Evolutionary conservation across 2,113 vertebrate genomes (phyloP).

Genomic region (Catagonus wagneri): DNA sequence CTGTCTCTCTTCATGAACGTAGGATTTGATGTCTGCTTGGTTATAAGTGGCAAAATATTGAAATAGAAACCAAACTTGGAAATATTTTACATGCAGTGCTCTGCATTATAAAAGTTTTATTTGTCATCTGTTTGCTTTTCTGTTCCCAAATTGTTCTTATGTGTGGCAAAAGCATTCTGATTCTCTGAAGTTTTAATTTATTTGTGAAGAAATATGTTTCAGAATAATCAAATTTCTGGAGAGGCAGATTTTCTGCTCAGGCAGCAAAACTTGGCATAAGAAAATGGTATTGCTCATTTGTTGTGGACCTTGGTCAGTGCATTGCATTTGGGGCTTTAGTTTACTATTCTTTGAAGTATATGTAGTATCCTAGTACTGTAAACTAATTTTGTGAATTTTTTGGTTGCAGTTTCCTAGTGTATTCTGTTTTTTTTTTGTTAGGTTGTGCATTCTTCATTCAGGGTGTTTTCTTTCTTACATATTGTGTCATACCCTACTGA

Average conservation of each 20-base stretch:
- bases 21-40: background rate
- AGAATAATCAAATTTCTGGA: constrained; percentile 15
- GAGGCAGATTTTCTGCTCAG: constrained; percentile 7
- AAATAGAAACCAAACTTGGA: background rate
- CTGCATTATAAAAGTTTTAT: constrained; percentile 6
- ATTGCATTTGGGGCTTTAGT: background rate
- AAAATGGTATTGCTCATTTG: background rate
- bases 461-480: background rate
- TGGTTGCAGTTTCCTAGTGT: background rate
- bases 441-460: background rate
- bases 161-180: background rate
- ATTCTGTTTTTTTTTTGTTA: background rate
- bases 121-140: background rate
- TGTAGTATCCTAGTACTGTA: background rate
- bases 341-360: background rate
- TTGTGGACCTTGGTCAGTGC: background rate
- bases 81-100: background rate
- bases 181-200: background rate
- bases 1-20: background rate
- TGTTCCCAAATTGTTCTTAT: background rate
- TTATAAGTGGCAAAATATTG: background rate
- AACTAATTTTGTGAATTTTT: background rate
- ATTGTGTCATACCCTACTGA: background rate
- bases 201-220: constrained; percentile 20
- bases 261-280: background rate